These are phyloP conservation scores for Nomada fucata DNA, from an alignment of 2,888 invertebrate species.

Conservation along the genomic window DNA sequence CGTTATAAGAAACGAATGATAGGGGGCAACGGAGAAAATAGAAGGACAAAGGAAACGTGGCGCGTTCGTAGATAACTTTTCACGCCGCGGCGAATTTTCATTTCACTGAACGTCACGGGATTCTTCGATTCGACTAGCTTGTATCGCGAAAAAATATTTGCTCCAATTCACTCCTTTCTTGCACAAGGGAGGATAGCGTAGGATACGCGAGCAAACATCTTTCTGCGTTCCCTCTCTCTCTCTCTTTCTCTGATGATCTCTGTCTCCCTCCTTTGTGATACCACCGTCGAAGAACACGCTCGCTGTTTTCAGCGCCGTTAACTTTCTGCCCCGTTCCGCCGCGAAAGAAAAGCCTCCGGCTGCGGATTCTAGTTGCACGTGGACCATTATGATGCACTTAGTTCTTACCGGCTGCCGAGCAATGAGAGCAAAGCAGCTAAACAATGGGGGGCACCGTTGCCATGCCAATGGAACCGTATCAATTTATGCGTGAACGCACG, in stretches of 20 bases:
- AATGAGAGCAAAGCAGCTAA: background rate
- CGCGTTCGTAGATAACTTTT: constrained; percentile 13
- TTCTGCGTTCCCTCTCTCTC: background rate
- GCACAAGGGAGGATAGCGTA: background rate
- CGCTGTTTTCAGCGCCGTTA: constrained; percentile 18
- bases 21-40: background rate
- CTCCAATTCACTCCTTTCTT: constrained; percentile 35
- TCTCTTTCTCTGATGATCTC: background rate
- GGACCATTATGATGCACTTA: constrained; percentile 3
- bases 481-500: background rate
- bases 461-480: background rate
- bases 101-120: constrained; percentile 9
- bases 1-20: background rate
- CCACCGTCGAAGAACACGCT: background rate
- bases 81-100: constrained; percentile 36
- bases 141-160: constrained; percentile 31
- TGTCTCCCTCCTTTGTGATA: background rate
- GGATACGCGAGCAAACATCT: background rate
- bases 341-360: background rate
- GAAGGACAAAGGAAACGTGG: constrained; percentile 21
- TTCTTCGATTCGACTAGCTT: constrained; percentile 29
- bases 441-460: constrained; percentile 12
- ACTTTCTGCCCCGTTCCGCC: background rate
- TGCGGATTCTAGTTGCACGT: background rate
- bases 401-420: background rate